Evolutionary conservation across 2,888 invertebrate genomes (phyloP).

Genomic region (Polyploca ridens): DNA sequence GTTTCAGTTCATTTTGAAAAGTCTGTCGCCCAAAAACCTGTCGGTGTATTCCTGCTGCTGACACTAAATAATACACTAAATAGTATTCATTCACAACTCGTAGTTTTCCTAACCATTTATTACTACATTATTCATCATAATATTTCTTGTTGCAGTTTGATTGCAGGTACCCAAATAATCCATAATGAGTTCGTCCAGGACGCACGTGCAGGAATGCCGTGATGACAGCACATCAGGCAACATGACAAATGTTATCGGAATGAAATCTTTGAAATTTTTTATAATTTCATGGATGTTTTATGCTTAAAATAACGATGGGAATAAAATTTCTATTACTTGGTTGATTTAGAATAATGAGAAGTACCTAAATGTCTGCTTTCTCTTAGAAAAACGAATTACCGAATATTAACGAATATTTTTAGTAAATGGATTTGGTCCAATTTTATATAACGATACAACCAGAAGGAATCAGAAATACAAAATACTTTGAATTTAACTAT

Average conservation of each 20-base stretch:
- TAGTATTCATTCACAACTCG: too few relatives aligned
- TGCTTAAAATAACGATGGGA: not conserved
- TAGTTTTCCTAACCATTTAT: not conserved
- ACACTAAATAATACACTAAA: too few relatives aligned
- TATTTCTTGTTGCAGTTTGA: not conserved
- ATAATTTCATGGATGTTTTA: not conserved
- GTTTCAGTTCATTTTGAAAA: too few relatives aligned
- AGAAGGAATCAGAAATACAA: too few relatives aligned
- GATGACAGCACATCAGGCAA: slow-evolving; percentile 11
- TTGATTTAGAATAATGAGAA: too few relatives aligned
- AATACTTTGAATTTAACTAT: not conserved
- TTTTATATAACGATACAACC: too few relatives aligned
- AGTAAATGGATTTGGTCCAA: too few relatives aligned
- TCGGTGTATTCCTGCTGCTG: too few relatives aligned
- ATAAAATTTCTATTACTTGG: not conserved
- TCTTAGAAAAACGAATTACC: too few relatives aligned
- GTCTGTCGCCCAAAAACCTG: too few relatives aligned
- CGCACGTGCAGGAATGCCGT: slow-evolving; percentile 22
- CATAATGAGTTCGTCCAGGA: slow-evolving; percentile 1
- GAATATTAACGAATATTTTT: too few relatives aligned
- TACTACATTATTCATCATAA: not conserved
- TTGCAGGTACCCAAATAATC: slow-evolving; percentile 5
- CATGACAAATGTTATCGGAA: not conserved
- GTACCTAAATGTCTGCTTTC: too few relatives aligned
- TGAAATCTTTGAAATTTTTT: not conserved